Conservation (phyloP, 2,888 invertebrate species). For the Machimus rusticus region DNA sequence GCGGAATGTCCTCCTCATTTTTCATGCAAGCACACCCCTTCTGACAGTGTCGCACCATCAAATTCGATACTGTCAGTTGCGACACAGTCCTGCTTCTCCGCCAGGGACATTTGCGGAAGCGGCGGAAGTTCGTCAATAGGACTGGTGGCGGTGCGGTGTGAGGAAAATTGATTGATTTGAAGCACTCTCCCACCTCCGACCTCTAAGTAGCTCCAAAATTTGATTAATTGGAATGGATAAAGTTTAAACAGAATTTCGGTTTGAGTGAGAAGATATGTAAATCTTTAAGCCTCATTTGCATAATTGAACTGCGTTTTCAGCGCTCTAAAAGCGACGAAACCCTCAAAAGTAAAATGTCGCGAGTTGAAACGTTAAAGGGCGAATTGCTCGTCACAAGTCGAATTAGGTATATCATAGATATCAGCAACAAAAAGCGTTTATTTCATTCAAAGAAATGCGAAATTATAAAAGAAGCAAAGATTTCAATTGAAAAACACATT, state of each 20-base stretch:
- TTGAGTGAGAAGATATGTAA: background rate
- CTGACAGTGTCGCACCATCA: conserved; percentile 9
- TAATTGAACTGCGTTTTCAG: background rate
- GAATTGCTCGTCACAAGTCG: too few relatives aligned
- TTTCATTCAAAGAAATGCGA: too few relatives aligned
- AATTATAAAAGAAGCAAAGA: too few relatives aligned
- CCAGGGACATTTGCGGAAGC: background rate
- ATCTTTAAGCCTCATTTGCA: background rate
- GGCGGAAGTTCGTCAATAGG: background rate
- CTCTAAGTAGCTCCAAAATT: background rate
- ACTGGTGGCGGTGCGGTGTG: background rate
- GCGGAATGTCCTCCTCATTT: background rate
- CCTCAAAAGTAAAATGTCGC: too few relatives aligned
- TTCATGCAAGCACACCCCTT: conserved; percentile 17
- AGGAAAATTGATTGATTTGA: conserved; percentile 13
- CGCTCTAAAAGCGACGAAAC: too few relatives aligned
- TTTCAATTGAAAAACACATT: too few relatives aligned
- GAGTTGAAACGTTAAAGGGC: too few relatives aligned
- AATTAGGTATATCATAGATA: too few relatives aligned
- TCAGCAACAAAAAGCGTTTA: too few relatives aligned
- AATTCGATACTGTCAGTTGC: conserved; percentile 10
- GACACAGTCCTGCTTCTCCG: background rate
- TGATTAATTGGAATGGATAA: background rate
- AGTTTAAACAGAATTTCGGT: background rate
- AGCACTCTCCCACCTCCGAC: background rate